These are phyloP conservation scores for Lutjanus campechanus DNA, from an alignment of 2,797 vertebrate genomes.

Conservation along the genomic window DNA sequence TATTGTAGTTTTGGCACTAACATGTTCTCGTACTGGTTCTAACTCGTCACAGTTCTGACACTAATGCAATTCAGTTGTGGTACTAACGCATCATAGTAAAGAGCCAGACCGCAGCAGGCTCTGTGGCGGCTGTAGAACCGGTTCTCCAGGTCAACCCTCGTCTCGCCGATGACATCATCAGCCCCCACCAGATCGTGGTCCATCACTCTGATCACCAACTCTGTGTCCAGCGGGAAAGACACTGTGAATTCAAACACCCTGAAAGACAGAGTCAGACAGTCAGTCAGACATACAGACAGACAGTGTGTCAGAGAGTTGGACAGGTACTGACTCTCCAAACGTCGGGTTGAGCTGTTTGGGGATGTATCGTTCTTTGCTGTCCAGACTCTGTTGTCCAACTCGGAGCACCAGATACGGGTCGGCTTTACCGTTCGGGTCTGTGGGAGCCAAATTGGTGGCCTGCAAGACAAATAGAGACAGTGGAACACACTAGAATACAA, in stretches of 20 bases:
- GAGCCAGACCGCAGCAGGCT: constrained; percentile 90
- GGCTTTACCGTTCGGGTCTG: constrained; percentile 93
- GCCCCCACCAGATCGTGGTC: constrained; percentile 94
- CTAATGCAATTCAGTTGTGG: not conserved
- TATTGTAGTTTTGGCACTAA: not conserved
- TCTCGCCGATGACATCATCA: constrained; percentile 94
- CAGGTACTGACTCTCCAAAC: constrained; percentile 93
- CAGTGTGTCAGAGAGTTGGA: not conserved
- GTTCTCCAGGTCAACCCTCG: constrained; percentile 94
- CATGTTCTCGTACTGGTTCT: not conserved
- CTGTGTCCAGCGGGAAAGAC: constrained; percentile 93
- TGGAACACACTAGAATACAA: not conserved
- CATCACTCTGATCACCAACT: constrained; percentile 88
- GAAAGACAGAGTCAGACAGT: constrained; percentile 32
- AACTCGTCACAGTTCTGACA: not conserved
- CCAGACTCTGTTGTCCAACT: constrained; percentile 84
- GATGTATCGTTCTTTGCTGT: constrained; percentile 93
- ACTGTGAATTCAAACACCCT: constrained; percentile 93
- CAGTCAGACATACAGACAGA: constrained; percentile 8
- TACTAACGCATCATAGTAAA: constrained; percentile 90
- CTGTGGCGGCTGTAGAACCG: constrained; percentile 95
- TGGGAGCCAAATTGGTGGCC: constrained; percentile 92
- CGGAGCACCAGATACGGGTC: constrained; percentile 93
- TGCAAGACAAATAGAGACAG: constrained; percentile 60
- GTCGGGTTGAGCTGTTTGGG: constrained; percentile 95